Evolutionary conservation across 2,888 invertebrate species (phyloP), one percentile per base, ranked within the genome.

Genomic region (Toxonevra muliebris): DNA sequence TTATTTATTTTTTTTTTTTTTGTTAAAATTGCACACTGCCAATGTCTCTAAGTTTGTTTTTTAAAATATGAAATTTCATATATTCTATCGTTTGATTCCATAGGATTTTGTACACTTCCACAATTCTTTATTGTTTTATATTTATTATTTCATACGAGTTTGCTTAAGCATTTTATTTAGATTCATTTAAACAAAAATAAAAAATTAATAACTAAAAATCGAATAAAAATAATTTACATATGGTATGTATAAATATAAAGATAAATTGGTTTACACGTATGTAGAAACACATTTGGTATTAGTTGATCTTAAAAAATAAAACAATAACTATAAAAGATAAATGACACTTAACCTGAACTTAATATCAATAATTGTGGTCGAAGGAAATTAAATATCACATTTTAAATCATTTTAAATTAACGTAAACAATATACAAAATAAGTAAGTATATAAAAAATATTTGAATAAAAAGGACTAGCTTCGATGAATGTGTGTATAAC

Each of bases 251-350:
- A n/a, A n/a, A n/a, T n/a, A 30, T 30, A 30, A 30, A 30, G 7
- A 30, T 30, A 30, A 4, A 30, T 30, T 30, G 30, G 30, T 30
- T 7, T 30, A 30, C 30, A 30, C 7, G 30, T 30, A 30, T 30
- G 30, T 7, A 30, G 64, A 66, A 66, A 68, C 65, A 66, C 65
- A 68, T 63, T 70, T 70, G 70, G 68, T 65, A 58, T 66, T 64
- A 65, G 61, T 70, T 60, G 48, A 58, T 55, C 3, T 68, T 52
- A 45, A 52, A 50, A 42, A 13, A 15, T 13, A 48, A 48, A 48
- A 10, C 11, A 48, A 48, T 4, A 7, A 12, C 10, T 30, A 30
- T 20, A 40, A 57, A 57, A 8, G 30, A 9, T 19, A n/a, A n/a
- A 11, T n/a, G 40, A 13, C 17, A 40, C 13, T 57, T 12, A 57